Evolutionary conservation across 2,797 vertebrate genomes (phyloP), one percentile per base, ranked within the genome.

Genomic region (Sciurus vulgaris): DNA sequence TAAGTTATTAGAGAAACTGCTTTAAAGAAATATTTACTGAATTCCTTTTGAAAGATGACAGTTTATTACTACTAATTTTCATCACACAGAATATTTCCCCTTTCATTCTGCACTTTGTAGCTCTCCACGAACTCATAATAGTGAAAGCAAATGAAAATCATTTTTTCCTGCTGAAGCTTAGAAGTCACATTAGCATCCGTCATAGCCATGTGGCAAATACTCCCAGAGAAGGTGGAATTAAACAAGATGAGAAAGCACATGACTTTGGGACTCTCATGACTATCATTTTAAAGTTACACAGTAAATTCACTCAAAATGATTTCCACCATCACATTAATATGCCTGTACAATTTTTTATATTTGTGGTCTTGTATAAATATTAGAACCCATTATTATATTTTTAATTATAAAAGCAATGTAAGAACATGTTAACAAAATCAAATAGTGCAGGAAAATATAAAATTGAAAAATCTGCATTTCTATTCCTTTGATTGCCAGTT

Each of bases 21-120:
- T 96, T 96, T 84, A 83, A 86, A 96, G 76, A 95, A 97, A 90
- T 94, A 92, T 96, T 93, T 96, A 95, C 63, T 96, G 67, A 30
- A 65, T 96, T 96, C 35, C 33, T 94, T 96, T 94, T 82, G 87
- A 92, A 96, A 56, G 22, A 89, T 95, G 94, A 96, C 79, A 92
- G 82, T 67, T 94, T 91, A 74, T 92, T 91, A 67, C 54, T 44
- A 87, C 70, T 51, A 86, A 82, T 69, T 90, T 35, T 41, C 74
- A 44, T 93, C 92, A 93, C 79, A 89, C 7, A 49, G 47, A 96
- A 10, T 96, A 70, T 91, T 95, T 88, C 18, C 54, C 26, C n/a
- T 70, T 61, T 93, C 61, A 56, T 94, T 96, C 54, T 90, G n/a
- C 1, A 79, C 41, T 87, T 89, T 85, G 76, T 70, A 95, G 26